A percentile compares a stretch with the other conserved stretches of the same genome.
phyloP scores from a whole-genome alignment of 2,113 vertebrate genomes.

The mouse (Mus musculus) region DNA sequence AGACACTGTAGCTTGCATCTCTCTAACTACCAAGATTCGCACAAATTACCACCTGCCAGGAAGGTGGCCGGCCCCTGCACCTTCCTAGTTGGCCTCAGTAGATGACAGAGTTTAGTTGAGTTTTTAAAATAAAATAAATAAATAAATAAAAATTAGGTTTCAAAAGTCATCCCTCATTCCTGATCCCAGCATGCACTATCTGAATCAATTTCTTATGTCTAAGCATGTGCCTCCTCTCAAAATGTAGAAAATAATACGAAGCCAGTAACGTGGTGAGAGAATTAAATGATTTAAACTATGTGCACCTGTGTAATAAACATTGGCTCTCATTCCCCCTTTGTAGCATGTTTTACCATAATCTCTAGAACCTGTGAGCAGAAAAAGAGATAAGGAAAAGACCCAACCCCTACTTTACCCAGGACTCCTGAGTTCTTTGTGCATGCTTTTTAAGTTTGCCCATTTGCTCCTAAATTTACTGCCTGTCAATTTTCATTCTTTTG shows the following conservation, averaged over 20 bases:
- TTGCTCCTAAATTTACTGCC: constrained; percentile 16
- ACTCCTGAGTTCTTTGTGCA: not conserved
- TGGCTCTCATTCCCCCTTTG: not conserved
- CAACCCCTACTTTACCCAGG: not conserved
- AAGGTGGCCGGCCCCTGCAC: constrained; percentile 42
- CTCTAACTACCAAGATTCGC: constrained; percentile 59
- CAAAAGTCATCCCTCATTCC: constrained; percentile 11
- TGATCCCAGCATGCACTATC: not conserved
- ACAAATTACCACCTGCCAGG: constrained; percentile 38
- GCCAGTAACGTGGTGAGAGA: not conserved
- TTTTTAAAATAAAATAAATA: constrained; percentile 42
- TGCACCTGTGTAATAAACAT: not conserved
- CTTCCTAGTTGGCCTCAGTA: constrained; percentile 61
- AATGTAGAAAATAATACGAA: not conserved
- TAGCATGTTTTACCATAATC: not conserved
- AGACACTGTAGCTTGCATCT: constrained; percentile 61
- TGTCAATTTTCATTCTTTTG: constrained; percentile 5
- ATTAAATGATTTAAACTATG: constrained; percentile 10
- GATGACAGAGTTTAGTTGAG: constrained; percentile 68
- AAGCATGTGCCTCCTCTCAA: not conserved
- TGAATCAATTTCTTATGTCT: constrained; percentile 33
- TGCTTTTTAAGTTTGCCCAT: not conserved
- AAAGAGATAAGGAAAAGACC: not conserved
- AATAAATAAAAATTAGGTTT: not conserved
- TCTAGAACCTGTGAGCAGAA: not conserved